Conservation (phyloP, 1,140 invertebrate species). For the Acromyrmex echinatior region DNA sequence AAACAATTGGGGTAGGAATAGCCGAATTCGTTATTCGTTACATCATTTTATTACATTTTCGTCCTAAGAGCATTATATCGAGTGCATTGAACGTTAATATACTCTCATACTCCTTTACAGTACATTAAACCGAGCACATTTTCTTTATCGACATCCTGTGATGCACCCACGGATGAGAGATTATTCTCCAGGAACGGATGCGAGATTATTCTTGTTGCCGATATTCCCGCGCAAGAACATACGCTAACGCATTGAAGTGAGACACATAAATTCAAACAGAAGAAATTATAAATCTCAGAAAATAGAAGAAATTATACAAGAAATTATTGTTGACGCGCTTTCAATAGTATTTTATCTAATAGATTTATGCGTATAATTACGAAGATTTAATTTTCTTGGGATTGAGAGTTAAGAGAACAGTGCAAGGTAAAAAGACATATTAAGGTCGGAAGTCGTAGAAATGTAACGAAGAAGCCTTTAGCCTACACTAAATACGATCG, state of each 20-base stretch:
- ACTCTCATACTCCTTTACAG: background rate
- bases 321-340: background rate
- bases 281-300: background rate
- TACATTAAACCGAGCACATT: conserved; percentile 46
- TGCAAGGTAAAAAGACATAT: conserved; percentile 67
- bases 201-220: conserved; percentile 31
- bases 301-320: too few relatives aligned
- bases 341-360: background rate
- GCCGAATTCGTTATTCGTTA: background rate
- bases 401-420: conserved; percentile 7
- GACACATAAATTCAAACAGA: background rate
- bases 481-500: conserved; percentile 54
- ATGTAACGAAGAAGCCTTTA: conserved; percentile 77
- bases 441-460: conserved; percentile 78
- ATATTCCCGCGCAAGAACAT: background rate
- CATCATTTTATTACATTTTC: conserved; percentile 25
- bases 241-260: background rate
- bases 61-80: background rate
- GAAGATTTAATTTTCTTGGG: conserved; percentile 7
- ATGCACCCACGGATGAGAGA: conserved; percentile 48
- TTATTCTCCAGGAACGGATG: conserved; percentile 29
- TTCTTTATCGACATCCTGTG: conserved; percentile 28
- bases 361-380: background rate
- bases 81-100: conserved; percentile 6
- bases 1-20: conserved; percentile 16